phyloP scores from a whole-genome alignment of 1,140 invertebrate genomes.

The Drosophila aff. region DNA sequence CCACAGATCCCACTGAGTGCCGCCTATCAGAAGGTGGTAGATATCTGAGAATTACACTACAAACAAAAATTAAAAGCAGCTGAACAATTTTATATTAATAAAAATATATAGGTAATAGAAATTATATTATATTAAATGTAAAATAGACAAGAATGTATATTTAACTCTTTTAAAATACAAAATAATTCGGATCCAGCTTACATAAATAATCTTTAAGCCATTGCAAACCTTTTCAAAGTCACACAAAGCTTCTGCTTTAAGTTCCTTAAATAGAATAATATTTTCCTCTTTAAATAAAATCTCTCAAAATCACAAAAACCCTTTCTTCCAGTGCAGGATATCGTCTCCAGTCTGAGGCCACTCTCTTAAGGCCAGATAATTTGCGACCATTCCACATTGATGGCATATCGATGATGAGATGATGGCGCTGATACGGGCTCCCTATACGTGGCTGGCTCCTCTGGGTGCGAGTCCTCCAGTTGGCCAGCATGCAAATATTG shows the following conservation, averaged over 20 bases:
- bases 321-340: constrained; percentile 12
- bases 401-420: constrained; percentile 78
- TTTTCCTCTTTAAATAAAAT: background rate
- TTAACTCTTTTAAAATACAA: too few relatives aligned
- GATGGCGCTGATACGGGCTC: constrained; percentile 69
- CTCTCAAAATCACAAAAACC: background rate
- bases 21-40: constrained; percentile 3
- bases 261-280: too few relatives aligned
- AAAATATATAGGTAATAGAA: too few relatives aligned
- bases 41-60: constrained; percentile 11
- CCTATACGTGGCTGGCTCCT: constrained; percentile 7
- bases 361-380: constrained; percentile 71
- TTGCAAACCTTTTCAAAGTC: background rate
- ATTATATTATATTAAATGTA: too few relatives aligned
- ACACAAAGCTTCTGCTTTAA: background rate
- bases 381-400: constrained; percentile 79
- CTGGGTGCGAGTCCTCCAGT: constrained; percentile 17
- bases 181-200: background rate
- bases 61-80: background rate
- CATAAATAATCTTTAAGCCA: background rate
- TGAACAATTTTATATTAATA: background rate
- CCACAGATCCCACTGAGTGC: constrained; percentile 38
- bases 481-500: constrained; percentile 71
- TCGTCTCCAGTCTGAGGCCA: background rate
- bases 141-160: too few relatives aligned